Percentiles rank a stretch among this genome's conserved stretches.
Conservation (phyloP, 2,113 vertebrate genomes). For the Sylvia atricapilla region DNA sequence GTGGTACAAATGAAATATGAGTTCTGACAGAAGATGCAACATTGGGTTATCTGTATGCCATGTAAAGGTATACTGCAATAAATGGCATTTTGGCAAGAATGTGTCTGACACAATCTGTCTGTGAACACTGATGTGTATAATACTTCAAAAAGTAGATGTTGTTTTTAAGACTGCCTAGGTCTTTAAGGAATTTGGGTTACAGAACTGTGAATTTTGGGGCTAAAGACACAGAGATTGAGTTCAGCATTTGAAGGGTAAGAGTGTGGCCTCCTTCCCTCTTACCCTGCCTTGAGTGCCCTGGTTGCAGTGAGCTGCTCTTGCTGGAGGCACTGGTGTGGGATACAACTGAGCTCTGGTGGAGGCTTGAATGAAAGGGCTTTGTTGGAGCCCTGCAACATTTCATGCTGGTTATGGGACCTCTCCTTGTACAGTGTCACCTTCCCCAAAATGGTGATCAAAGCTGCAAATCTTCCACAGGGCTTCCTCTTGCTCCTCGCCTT, state of each 20-base stretch:
- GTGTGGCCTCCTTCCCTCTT: neutral
- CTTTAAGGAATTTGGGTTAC: neutral
- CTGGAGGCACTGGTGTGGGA: neutral
- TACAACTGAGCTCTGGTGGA: neutral
- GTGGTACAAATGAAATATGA: conserved; percentile 49
- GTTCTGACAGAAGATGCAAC: conserved; percentile 33
- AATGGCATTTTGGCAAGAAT: conserved; percentile 61
- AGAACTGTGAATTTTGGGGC: neutral
- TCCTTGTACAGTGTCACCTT: neutral
- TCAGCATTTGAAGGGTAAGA: neutral
- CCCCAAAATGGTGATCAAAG: neutral
- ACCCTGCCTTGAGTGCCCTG: neutral
- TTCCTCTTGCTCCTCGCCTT: neutral
- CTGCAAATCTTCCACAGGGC: neutral
- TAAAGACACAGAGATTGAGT: neutral
- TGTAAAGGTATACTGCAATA: conserved; percentile 64
- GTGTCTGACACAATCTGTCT: neutral
- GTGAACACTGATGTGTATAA: neutral
- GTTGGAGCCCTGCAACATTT: neutral
- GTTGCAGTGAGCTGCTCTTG: neutral
- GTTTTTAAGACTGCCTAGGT: neutral
- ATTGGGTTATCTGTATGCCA: conserved; percentile 52
- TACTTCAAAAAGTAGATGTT: neutral
- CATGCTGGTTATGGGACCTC: neutral
- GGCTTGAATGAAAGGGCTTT: neutral